phyloP scores from a whole-genome alignment of 2,888 invertebrate genomes.

The Pomacea canaliculata region DNA sequence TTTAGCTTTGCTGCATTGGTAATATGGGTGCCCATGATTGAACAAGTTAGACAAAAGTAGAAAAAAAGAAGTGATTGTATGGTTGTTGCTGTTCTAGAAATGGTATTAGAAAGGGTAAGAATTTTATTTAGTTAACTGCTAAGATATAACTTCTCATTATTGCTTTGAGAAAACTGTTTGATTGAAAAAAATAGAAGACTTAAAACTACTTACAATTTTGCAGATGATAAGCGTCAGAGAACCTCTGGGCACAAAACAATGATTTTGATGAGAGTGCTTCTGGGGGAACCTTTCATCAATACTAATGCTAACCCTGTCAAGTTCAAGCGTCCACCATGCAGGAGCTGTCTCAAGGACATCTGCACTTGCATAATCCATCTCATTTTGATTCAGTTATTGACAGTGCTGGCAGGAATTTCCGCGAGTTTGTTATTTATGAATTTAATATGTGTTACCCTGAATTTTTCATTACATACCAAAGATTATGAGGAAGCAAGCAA shows the following conservation, averaged over 20 bases:
- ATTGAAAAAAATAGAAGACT: too few species aligned
- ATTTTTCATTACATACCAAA: conserved; percentile 23
- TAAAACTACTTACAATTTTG: neutral
- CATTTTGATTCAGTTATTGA: conserved; percentile 16
- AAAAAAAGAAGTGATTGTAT: too few species aligned
- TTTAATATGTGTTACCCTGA: conserved; percentile 15
- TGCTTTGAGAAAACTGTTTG: too few species aligned
- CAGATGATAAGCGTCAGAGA: conserved; percentile 13
- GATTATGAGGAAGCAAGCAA: neutral
- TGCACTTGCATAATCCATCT: neutral
- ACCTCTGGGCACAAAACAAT: conserved; percentile 21
- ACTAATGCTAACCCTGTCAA: conserved; percentile 1
- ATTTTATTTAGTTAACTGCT: too few species aligned
- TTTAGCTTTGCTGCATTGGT: too few species aligned
- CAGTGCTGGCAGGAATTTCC: conserved; percentile 13
- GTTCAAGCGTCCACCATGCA: conserved; percentile 16
- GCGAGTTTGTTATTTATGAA: conserved; percentile 27
- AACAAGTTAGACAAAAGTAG: too few species aligned
- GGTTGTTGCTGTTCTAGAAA: too few species aligned
- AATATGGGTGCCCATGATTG: too few species aligned
- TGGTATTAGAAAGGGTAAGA: too few species aligned
- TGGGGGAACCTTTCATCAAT: conserved; percentile 16
- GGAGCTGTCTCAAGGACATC: conserved; percentile 6
- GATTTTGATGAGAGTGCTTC: conserved; percentile 15
- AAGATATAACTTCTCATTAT: too few species aligned